These are phyloP conservation scores for Wasmannia auropunctata DNA, from an alignment of 1,140 invertebrate species.

Conservation along the genomic window DNA sequence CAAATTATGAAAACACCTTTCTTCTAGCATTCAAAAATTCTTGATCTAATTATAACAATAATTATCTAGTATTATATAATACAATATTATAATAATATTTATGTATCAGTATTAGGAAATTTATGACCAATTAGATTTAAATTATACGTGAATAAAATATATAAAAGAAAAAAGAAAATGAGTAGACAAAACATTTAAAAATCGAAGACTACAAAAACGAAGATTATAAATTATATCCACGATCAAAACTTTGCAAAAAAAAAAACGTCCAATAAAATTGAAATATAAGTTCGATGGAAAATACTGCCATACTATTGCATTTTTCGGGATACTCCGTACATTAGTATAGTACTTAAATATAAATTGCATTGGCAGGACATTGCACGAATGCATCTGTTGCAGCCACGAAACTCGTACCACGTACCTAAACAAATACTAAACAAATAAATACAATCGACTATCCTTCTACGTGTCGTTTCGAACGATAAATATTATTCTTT, in stretches of 20 bases:
- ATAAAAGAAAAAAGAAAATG: not conserved
- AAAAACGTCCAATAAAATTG: not conserved
- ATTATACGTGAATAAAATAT: not conserved
- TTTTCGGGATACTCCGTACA: not conserved
- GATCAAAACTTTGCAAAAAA: not conserved
- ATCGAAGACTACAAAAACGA: not conserved
- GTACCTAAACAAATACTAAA: constrained; percentile 17
- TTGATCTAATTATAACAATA: no score
- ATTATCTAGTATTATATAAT: no score
- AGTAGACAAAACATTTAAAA: not conserved
- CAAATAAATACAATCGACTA: constrained; percentile 37
- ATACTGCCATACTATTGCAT: constrained; percentile 3
- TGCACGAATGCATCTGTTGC: constrained; percentile 72
- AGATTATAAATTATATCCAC: not conserved
- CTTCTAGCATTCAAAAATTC: not conserved
- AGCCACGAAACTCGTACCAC: constrained; percentile 63
- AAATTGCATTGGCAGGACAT: constrained; percentile 82
- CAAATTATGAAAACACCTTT: not conserved
- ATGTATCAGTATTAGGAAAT: not conserved
- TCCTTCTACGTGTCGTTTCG: not conserved
- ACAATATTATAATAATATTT: no score
- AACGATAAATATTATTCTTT: not conserved
- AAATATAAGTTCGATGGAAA: constrained; percentile 13
- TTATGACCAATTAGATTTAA: not conserved
- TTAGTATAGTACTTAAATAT: constrained; percentile 66